phyloP scores from a whole-genome alignment of 2,888 invertebrate species.

The Dermolepida albohirtum region DNA sequence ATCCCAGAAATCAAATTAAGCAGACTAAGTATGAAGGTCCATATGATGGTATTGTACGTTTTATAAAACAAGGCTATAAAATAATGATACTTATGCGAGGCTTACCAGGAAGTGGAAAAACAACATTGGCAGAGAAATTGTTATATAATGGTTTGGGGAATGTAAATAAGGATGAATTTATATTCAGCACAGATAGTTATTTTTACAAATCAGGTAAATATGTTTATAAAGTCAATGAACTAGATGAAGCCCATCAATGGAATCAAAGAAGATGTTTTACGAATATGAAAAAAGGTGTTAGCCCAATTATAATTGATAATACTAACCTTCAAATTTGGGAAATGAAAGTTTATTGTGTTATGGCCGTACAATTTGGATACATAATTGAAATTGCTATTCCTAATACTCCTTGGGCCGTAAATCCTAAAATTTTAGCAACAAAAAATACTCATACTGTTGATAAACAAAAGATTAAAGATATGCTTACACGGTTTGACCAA shows the following conservation, averaged over 20 bases:
- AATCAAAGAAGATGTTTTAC: conserved; percentile 73
- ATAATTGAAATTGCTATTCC: conserved; percentile 83
- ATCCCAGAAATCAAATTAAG: too few relatives aligned
- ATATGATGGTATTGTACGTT: conserved; percentile 46
- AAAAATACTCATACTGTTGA: conserved; percentile 80
- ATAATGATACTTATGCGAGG: conserved; percentile 85
- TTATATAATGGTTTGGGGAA: conserved; percentile 59
- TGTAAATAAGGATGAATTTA: conserved; percentile 63
- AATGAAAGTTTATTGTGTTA: conserved; percentile 80
- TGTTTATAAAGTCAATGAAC: conserved; percentile 66
- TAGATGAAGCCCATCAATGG: conserved; percentile 79
- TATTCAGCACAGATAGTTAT: conserved; percentile 79
- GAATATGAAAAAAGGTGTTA: conserved; percentile 72
- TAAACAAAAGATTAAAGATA: conserved; percentile 52
- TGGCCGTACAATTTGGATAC: conserved; percentile 79
- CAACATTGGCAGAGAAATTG: conserved; percentile 73
- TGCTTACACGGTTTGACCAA: conserved; percentile 22
- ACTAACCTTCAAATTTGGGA: conserved; percentile 89
- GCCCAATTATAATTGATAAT: conserved; percentile 90
- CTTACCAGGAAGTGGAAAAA: conserved; percentile 87
- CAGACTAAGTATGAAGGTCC: neutral
- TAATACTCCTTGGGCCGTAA: conserved; percentile 78
- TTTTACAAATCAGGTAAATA: conserved; percentile 68
- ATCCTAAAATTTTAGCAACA: conserved; percentile 70
- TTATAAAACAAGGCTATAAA: conserved; percentile 69